A percentile compares a stretch with the other conserved stretches of the same genome.
Conservation (phyloP, 1,140 invertebrate genomes). For the Danaus plexippus region DNA sequence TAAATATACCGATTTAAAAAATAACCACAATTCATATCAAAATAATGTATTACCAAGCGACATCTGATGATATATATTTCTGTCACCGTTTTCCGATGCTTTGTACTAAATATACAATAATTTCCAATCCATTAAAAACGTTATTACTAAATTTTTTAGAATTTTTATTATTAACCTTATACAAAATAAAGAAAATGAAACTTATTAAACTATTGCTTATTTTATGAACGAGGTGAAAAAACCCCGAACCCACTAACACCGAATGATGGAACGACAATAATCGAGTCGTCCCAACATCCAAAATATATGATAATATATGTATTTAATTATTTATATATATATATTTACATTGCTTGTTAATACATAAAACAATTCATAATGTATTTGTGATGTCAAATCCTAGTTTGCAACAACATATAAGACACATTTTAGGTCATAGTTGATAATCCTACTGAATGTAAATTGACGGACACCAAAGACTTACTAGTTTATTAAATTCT, state of each 20-base stretch:
- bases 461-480: no score
- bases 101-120: constrained; percentile 68
- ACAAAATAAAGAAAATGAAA: constrained; percentile 34
- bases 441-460: no score
- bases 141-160: constrained; percentile 43
- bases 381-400: no score
- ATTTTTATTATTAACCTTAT: constrained; percentile 49
- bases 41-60: constrained; percentile 48
- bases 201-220: constrained; percentile 51
- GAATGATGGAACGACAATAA: constrained; percentile 25
- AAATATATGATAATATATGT: no score
- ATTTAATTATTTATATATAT: no score
- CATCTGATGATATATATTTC: constrained; percentile 25
- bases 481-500: no score
- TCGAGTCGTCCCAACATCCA: no score
- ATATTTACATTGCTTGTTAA: no score
- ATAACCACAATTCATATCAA: constrained; percentile 52
- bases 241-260: constrained; percentile 29
- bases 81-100: constrained; percentile 47
- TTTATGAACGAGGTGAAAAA: constrained; percentile 33
- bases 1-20: constrained; percentile 22
- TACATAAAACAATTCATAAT: no score
- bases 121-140: constrained; percentile 40
- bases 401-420: no score
- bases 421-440: no score